Base-by-base conservation (phyloP, 2,888 invertebrate genomes). In the Ophion ventricosus region DNA sequence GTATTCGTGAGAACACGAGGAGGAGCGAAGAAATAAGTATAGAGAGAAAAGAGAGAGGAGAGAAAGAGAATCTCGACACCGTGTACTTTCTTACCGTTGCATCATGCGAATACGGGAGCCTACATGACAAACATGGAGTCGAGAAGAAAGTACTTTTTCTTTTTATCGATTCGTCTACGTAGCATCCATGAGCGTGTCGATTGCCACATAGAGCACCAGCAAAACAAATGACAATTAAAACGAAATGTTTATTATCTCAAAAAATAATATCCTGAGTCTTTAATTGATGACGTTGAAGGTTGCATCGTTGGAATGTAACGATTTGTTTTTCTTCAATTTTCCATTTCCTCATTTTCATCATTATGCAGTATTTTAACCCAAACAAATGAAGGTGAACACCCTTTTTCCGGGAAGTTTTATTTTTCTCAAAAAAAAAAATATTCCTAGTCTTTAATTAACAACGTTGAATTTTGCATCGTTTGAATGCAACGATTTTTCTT, bases 1-100 rank as follows among this genome's bases (percentile, higher is more conserved):
- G 87, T 82, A 67, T 75, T 61, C 56, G 59, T 66, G 26, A 74
- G 20, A 63, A 64, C 49, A 54, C 14, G 26, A 56, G 67, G 74
- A 35, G 74, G 35, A 67, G 73, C n/a, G 63, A 75, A 20, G 26
- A 43, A 49, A 35, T 54, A 63, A 26, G 63, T 11, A 64, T n/a
- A 61, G n/a, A 25, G 17, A 61, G 7, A 49, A 73, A 54, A 57
- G 35, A 76, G 57, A 72, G 40, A 26, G 25, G 11, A 25, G 64
- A 40, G 7, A 7, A 64, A n/a, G 66, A 49, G 72, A 17, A 75
- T 64, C 56, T 35, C 63, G 75, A 69, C 29, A 20, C 29, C 66
- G 54, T 56, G 25, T 76, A 35, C 73, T 72, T 56, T 54, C 14
- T 74, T 40, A 73, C 17, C 26, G 23, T 26, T 5, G 67, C 67